These are phyloP conservation scores for Rhinichthys klamathensis DNA, from an alignment of 2,113 vertebrate species.

Conservation along the genomic window DNA sequence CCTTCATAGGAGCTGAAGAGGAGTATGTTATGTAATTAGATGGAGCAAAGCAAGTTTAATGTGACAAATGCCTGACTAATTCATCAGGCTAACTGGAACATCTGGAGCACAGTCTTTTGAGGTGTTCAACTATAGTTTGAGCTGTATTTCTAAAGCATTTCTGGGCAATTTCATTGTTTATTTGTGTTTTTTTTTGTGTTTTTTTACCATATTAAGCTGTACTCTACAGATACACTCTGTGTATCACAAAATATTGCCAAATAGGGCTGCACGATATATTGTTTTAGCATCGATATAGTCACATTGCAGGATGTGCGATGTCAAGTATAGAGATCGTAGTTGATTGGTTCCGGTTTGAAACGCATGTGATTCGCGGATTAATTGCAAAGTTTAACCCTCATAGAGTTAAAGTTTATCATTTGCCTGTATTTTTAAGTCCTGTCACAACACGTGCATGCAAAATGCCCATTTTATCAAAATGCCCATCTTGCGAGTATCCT, in stretches of 20 bases:
- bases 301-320: too few species aligned
- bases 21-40: slow-evolving; percentile 57
- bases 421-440: too few species aligned
- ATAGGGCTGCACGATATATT: too few species aligned
- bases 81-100: slow-evolving; percentile 57
- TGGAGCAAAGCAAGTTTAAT: slow-evolving; percentile 59
- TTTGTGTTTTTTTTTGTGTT: background rate
- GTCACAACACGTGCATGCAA: too few species aligned
- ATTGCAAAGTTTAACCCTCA: too few species aligned
- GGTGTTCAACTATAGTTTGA: slow-evolving; percentile 1
- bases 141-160: background rate
- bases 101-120: slow-evolving; percentile 23
- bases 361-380: too few species aligned
- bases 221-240: background rate
- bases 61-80: slow-evolving; percentile 65
- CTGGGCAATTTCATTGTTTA: slow-evolving; percentile 8
- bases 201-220: background rate
- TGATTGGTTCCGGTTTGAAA: too few species aligned
- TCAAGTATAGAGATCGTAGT: too few species aligned
- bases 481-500: too few species aligned
- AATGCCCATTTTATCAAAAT: too few species aligned
- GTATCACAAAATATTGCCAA: background rate
- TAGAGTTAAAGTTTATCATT: too few species aligned
- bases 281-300: too few species aligned
- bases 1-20: slow-evolving; percentile 57